Conservation (phyloP, 2,797 vertebrate genomes). For the Sorex maritimensis region DNA sequence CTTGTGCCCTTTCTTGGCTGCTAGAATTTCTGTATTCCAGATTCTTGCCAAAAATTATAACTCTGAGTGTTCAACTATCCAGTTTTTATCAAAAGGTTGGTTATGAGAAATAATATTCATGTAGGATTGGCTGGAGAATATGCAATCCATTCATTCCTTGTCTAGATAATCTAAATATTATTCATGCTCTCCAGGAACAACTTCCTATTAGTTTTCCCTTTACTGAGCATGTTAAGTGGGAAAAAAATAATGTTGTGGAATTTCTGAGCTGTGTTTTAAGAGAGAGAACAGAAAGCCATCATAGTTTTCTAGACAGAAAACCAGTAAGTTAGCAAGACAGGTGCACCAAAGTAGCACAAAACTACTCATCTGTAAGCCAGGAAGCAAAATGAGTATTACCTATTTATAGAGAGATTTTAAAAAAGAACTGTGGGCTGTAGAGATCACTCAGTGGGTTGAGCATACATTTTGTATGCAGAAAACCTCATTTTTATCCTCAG, state of each 20-base stretch:
- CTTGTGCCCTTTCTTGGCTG: constrained; percentile 53
- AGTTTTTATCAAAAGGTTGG: constrained; percentile 59
- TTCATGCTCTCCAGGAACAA: constrained; percentile 47
- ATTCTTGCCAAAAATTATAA: constrained; percentile 48
- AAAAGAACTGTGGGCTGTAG: not conserved
- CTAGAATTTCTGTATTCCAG: constrained; percentile 62
- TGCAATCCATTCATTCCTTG: constrained; percentile 43
- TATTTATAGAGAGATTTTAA: not conserved
- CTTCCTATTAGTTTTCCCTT: constrained; percentile 20
- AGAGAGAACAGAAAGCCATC: not conserved
- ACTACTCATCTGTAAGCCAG: not conserved
- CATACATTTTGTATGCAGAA: no score
- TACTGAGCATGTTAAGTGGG: not conserved
- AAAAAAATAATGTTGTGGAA: not conserved
- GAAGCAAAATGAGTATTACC: not conserved
- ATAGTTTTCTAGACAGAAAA: constrained; percentile 37
- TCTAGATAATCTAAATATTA: constrained; percentile 10
- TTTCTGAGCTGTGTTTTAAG: constrained; percentile 33
- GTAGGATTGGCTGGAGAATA: constrained; percentile 48
- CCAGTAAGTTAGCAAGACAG: not conserved
- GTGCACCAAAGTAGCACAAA: not conserved
- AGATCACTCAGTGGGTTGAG: not conserved
- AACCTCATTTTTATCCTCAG: no score
- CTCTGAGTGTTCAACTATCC: not conserved
- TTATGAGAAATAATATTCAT: constrained; percentile 45